phyloP scores from a whole-genome alignment of 2,888 invertebrate species.

The Drosophila kokeensis region DNA sequence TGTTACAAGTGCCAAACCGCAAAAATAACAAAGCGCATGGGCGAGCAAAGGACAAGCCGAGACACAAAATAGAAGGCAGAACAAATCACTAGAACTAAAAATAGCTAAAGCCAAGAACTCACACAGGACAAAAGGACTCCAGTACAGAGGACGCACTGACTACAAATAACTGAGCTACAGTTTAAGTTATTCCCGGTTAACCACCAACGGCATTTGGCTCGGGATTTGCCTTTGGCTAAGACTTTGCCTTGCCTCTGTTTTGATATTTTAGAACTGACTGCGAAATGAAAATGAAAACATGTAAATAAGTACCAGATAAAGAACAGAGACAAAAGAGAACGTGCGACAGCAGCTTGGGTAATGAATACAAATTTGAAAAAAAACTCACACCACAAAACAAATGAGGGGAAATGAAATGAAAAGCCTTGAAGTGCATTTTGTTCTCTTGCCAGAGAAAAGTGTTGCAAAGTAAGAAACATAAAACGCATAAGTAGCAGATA shows the following conservation, averaged over 20 bases:
- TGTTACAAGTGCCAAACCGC: conserved; percentile 76
- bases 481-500: conserved; percentile 34
- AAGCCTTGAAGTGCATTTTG: conserved; percentile 16
- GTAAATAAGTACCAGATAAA: conserved; percentile 59
- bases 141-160: conserved; percentile 24
- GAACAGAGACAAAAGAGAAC: conserved; percentile 6
- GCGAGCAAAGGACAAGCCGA: conserved; percentile 27
- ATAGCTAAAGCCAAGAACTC: conserved; percentile 57
- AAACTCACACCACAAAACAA: background rate
- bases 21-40: conserved; percentile 63
- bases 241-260: conserved; percentile 24
- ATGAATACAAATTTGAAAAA: conserved; percentile 64
- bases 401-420: conserved; percentile 2
- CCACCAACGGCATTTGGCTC: conserved; percentile 58
- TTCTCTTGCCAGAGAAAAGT: conserved; percentile 14
- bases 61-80: conserved; percentile 54
- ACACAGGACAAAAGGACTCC: conserved; percentile 10
- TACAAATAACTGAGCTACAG: conserved; percentile 49
- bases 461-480: conserved; percentile 32
- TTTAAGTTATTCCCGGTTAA: conserved; percentile 38
- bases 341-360: conserved; percentile 44
- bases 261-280: conserved; percentile 51
- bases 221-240: conserved; percentile 26
- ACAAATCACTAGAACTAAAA: conserved; percentile 75
- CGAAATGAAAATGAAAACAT: conserved; percentile 63